Evolutionary conservation across 2,888 invertebrate species (phyloP).

Genomic region (Phaonia tiefii): DNA sequence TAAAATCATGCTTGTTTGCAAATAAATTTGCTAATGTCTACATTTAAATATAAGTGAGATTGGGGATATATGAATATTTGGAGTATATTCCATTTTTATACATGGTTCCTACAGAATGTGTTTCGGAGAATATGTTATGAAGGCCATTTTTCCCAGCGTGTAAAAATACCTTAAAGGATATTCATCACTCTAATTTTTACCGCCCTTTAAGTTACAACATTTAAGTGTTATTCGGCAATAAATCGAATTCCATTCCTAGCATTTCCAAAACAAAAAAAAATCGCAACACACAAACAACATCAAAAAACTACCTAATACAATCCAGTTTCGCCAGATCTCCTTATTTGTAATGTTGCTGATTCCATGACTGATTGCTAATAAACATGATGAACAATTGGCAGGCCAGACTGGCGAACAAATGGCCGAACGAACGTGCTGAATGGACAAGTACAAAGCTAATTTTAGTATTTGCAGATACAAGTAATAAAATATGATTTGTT

Average conservation of each 20-base stretch:
- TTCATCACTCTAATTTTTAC: no score
- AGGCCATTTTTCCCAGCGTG: no score
- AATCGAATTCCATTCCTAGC: slow-evolving; percentile 16
- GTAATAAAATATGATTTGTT: slow-evolving; percentile 21
- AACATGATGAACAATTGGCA: slow-evolving; percentile 33
- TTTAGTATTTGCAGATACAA: slow-evolving; percentile 18
- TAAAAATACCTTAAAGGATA: no score
- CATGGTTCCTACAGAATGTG: no score
- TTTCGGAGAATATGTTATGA: no score
- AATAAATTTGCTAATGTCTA: no score
- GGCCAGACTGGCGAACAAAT: background rate
- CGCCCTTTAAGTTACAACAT: no score
- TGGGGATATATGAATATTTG: no score
- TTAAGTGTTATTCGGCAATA: slow-evolving; percentile 1
- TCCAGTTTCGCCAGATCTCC: background rate
- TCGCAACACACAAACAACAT: slow-evolving; percentile 2
- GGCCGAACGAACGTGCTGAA: background rate
- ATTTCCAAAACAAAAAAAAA: no score
- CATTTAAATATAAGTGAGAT: no score
- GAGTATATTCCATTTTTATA: no score
- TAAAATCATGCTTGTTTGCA: no score
- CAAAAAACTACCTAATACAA: slow-evolving; percentile 6
- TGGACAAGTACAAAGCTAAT: background rate
- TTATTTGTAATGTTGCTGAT: background rate
- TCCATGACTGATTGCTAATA: slow-evolving; percentile 1